Percentiles rank a stretch among this genome's conserved stretches.
These are phyloP conservation scores for Polietes domitor DNA, from an alignment of 2,888 invertebrate species.

Conservation along the genomic window DNA sequence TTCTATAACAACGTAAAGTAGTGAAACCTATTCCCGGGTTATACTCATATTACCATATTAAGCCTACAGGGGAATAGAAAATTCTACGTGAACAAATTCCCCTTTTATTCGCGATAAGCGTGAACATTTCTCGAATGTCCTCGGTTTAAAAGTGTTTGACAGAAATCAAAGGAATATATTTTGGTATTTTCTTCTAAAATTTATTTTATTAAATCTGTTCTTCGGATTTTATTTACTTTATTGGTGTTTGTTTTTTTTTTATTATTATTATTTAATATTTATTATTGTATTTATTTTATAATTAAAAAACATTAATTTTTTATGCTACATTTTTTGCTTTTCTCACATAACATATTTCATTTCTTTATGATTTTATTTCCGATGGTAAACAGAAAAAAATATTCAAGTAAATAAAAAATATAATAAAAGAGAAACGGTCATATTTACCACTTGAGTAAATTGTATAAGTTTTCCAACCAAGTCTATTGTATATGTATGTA, in stretches of 20 bases:
- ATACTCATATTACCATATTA: too few relatives aligned
- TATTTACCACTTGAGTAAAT: slow-evolving; percentile 35
- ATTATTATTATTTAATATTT: slow-evolving; percentile 46
- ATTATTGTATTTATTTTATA: slow-evolving; percentile 53
- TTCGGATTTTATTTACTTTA: slow-evolving; percentile 43
- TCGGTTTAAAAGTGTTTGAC: too few relatives aligned
- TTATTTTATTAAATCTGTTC: slow-evolving; percentile 13
- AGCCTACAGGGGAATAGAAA: too few relatives aligned
- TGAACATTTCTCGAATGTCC: too few relatives aligned
- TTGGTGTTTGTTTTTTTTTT: slow-evolving; percentile 58
- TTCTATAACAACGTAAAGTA: too few relatives aligned
- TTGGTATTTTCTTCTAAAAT: slow-evolving; percentile 35
- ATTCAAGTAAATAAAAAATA: slow-evolving; percentile 41
- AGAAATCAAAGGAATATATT: neutral
- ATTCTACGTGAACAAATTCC: too few relatives aligned
- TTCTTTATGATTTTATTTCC: slow-evolving; percentile 46
- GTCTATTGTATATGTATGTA: slow-evolving; percentile 17
- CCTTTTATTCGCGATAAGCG: too few relatives aligned
- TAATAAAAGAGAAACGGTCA: slow-evolving; percentile 40
- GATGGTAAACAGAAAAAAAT: slow-evolving; percentile 42
- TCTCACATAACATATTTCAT: slow-evolving; percentile 53
- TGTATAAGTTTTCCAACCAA: slow-evolving; percentile 23
- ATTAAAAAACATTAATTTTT: slow-evolving; percentile 59
- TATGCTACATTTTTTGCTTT: slow-evolving; percentile 53
- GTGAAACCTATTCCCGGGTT: too few relatives aligned